Evolutionary conservation across 2,888 invertebrate species (phyloP), one percentile per base, ranked within the genome.

Genomic region (Romanomermis culicivorax): DNA sequence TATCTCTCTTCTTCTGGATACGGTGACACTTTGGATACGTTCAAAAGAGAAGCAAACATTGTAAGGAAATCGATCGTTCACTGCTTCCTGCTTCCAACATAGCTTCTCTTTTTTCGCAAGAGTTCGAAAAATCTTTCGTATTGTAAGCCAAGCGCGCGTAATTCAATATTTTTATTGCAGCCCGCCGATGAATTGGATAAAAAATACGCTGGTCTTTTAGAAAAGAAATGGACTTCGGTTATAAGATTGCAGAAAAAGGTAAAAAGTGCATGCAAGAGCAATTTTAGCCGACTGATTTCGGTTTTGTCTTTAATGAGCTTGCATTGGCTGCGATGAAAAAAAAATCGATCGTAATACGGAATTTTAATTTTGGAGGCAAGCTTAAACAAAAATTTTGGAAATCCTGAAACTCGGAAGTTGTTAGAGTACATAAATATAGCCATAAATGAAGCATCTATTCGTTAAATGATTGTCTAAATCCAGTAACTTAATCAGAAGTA

Each of bases 181-280:
- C 62, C 70, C 69, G 62, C 68, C 47, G 65, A 68, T 50, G 95
- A 95, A 72, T 82, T 85, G 68, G 93, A 95, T 72, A 84, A 88
- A 71, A 93, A 93, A 74, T 89, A 85, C 73, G 83, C 84, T 60
- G 95, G 95, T 60, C 80, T 97, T 54, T 77, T 99, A 60, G 97
- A 99, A 75, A 97, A 97, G 76, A 97, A 97, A 76, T 99, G 97
- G 97, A 95, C 93, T 55, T 93, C 97, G 43, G 95, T 99, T 61
- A 88, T 97, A 70, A 80, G 97, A 72, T 77, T 99, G 70, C 97
- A 97, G 75, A 95, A 95, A 74, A 95, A 97, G 79, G 87, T 82
- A 60, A 11, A 11, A 11, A 45, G 45, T 45, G 11, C 45, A 45
- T 45, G 11, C 23, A 17, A 36, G 52, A 51, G 25, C 47, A 56